Base-by-base conservation (phyloP, 2,113 vertebrate species). In the Stomatorhinus ivindoensis region DNA sequence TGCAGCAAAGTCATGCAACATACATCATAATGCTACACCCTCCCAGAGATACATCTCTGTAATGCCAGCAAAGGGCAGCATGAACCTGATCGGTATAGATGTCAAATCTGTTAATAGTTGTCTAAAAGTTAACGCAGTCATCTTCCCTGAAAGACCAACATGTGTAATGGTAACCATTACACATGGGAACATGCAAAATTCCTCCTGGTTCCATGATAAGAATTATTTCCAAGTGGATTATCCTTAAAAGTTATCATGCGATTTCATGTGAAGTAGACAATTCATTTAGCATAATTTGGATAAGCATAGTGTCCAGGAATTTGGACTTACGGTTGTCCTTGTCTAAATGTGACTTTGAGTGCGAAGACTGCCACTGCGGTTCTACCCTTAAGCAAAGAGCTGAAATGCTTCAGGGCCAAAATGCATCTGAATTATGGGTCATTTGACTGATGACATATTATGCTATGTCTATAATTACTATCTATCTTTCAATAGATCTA, bases 181-280 rank as follows among this genome's bases (percentile, higher is more conserved):
- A 76, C 13, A 5, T 65, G 27, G 17, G 21, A 48, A 86, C 85
- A 86, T 53, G 47, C 21, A 51, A 53, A 86, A n/a, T 86, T 19
- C 4, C 48, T 15, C 6, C n/a, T 31, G 47, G 47, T 86, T 86
- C 47, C 19, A 1, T 31, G n/a, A 53, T 55, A 55, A 87, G 50
- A 31, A 55, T 87, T 87, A 55, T 87, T 87, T 87, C 11, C 50
- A 39, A 86, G 39, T 39, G 13, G 85, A 87, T 51, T 86, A 51
- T 15, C 13, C 47, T 27, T 51, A 51, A 86, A 86, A 35, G 84
- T 46, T 55, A 48, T 55, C n/a, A 87, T 31, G 85, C 6, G 27
- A 87, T 13, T 39, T 87, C 50, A 55, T 13, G 19, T 55, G 6
- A 87, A 87, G 5, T 15, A 50, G 27, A 31, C 50, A 53, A 87